phyloP scores from a whole-genome alignment of 2,797 vertebrate species.

The Apogon talboti region DNA sequence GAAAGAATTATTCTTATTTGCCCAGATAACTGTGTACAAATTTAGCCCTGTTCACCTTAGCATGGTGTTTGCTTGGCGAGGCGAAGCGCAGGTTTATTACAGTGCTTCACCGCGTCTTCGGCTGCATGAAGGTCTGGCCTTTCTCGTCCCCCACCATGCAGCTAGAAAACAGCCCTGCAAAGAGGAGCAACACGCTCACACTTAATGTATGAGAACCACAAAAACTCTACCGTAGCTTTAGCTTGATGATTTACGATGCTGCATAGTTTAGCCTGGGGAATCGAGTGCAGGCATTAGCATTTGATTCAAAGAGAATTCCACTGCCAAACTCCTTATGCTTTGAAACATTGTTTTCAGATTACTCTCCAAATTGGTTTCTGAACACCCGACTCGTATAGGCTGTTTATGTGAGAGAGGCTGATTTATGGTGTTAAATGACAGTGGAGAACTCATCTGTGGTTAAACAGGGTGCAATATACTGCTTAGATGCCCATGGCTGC shows the following conservation, averaged over 20 bases:
- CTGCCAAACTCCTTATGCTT: slow-evolving; percentile 30
- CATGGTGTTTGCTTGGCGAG: slow-evolving; percentile 33
- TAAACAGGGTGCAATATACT: slow-evolving; percentile 61
- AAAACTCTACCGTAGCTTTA: slow-evolving; percentile 31
- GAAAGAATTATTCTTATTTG: slow-evolving; percentile 60
- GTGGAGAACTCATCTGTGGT: slow-evolving; percentile 74
- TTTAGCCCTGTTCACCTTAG: slow-evolving; percentile 42
- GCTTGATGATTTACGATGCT: slow-evolving; percentile 42
- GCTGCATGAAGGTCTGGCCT: slow-evolving; percentile 19
- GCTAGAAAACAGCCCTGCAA: slow-evolving; percentile 16
- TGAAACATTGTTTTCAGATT: slow-evolving; percentile 43
- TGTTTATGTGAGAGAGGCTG: slow-evolving; percentile 55
- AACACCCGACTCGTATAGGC: slow-evolving; percentile 23
- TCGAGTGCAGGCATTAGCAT: slow-evolving; percentile 38
- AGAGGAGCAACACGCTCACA: not conserved
- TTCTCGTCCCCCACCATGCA: slow-evolving; percentile 23
- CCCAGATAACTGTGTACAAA: slow-evolving; percentile 53
- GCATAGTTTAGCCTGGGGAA: slow-evolving; percentile 44
- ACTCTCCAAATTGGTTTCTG: slow-evolving; percentile 48
- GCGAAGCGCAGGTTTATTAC: slow-evolving; percentile 16
- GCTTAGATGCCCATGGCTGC: slow-evolving; percentile 66
- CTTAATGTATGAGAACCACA: slow-evolving; percentile 27
- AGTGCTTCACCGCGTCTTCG: slow-evolving; percentile 14
- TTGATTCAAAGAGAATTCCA: slow-evolving; percentile 58
- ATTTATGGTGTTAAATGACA: slow-evolving; percentile 78